Evolutionary conservation across 2,797 vertebrate species (phyloP).

Genomic region (Dryobates pubescens): DNA sequence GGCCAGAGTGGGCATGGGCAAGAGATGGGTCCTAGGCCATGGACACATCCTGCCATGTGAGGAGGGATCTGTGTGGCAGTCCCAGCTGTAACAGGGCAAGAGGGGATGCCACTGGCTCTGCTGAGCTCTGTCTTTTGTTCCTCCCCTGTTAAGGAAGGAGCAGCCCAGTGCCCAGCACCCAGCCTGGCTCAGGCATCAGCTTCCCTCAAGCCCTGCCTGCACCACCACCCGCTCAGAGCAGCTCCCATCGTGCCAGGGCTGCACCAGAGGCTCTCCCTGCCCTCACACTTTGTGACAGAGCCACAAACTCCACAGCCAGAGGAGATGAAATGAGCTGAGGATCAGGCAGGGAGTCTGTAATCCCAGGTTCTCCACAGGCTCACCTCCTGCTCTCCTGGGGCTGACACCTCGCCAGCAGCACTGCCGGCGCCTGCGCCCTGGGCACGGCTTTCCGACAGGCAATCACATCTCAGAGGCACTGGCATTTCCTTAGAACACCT

Average conservation of each 20-base stretch:
- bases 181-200: rapidly evolving
- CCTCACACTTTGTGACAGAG: not conserved
- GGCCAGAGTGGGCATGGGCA: rapidly evolving
- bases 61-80: not conserved
- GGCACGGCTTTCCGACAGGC: constrained; percentile 34
- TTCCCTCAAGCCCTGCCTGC: rapidly evolving
- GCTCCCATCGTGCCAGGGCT: rapidly evolving
- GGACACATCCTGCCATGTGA: rapidly evolving
- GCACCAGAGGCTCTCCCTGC: not conserved
- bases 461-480: constrained; percentile 53
- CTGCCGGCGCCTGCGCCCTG: not conserved
- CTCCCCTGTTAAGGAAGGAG: no score
- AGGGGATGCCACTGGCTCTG: rapidly evolving
- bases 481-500: constrained; percentile 76
- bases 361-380: rapidly evolving
- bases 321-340: rapidly evolving
- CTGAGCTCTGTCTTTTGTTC: not conserved
- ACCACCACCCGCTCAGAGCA: not conserved
- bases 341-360: rapidly evolving
- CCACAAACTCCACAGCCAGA: not conserved
- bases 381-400: not conserved
- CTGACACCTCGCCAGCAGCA: not conserved
- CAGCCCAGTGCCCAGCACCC: not conserved
- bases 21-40: rapidly evolving
- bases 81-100: rapidly evolving